Base-by-base conservation (phyloP, 2,888 invertebrate species). In the Stenichneumon culpator region DNA sequence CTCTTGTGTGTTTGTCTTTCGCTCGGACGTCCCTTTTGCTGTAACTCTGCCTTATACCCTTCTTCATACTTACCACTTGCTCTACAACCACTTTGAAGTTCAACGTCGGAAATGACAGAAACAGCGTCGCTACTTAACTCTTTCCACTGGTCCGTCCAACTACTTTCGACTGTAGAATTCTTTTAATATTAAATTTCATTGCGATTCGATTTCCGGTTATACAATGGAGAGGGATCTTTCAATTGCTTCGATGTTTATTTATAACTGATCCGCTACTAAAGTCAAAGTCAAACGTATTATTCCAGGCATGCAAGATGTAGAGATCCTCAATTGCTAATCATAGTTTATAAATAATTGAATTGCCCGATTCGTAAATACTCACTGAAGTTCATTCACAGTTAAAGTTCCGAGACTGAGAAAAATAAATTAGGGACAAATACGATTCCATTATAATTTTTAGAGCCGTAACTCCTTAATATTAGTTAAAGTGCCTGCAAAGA, bases 1-100 rank as follows among this genome's bases (percentile, higher is more conserved):
- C 47, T 79, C 65, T 60, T 60, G 54, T 77, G 44, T 63, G 39
- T 57, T 72, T 86, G 50, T 79, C 79, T 69, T 79, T 70, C 72
- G 44, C 39, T 67, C 60, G 57, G 69, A 77, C 60, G 57, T 75
- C 81, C 67, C 19, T 73, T 65, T 77, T 47, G n/a, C 32, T 4
- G 32, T 50, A 19, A 11, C 32, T 25, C 70, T 67, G 57, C 63
- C 50, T 16, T 16, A 28, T 39, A 47, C 16, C 44, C 50, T 3
- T 60, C 65, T 79, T 82, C 47, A 36, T 72, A 72, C 67, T 79
- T 63, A 36, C 19, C 67, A 60, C 57, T 81, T 69, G 57, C 54
- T 77, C 32, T 19, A 25, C 52, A 57, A 0, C 74, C n/a, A 63
- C 68, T 60, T 39, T 68, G 60, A 60, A 75, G 47, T 36, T 65